Base-by-base conservation (phyloP, 2,888 invertebrate species). In the Mythimna pallens region DNA sequence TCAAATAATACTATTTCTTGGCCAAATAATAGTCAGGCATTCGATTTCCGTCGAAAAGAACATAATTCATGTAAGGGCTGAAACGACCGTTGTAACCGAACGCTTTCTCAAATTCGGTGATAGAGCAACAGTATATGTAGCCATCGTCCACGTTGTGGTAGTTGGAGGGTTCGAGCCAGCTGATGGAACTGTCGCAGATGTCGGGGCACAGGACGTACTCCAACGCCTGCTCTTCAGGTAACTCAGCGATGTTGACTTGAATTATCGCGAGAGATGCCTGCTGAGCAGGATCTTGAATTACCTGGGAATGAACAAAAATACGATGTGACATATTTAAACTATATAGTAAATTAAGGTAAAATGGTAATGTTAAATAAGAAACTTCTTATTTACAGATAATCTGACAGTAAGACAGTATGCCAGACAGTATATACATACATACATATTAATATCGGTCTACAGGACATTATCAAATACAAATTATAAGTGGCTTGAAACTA, bases 191-290 rank as follows among this genome's bases (percentile, higher is more conserved):
- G 12, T 0, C 14, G 20, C 94, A 94, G 3, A 93, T 87, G 57
- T 94, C 92, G 1, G 12, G 66, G 73, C 94, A 94, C 0, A 85
- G 82, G 6, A 89, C 78, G n/a, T 91, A 79, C 0, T 58, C 20
- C 0, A 14, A 4, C 0, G 82, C 88, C 0, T 92, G 87, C 0
- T 61, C 4, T 10, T 58, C 9, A 0, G 72, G 78, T 54, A 94
- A 67, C 22, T 92, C 89, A 0, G 94, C 93, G 43, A 91, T 81
- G 70, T 94, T 94, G 1, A 94, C 76, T 76, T 94, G 93, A 10
- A 94, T 81, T 20, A 94, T 90, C 0, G 91, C 94, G 0, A 94
- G 62, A 0, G 93, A 91, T 10, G 88, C 71, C 6, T 69, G 43
- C 0, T 87, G 82, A 17, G 20, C 50, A 2, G 82, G 84, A 69